Evolutionary conservation across 2,113 vertebrate genomes (phyloP), one percentile per base, ranked within the genome.

Genomic region (Scopus umbretta): DNA sequence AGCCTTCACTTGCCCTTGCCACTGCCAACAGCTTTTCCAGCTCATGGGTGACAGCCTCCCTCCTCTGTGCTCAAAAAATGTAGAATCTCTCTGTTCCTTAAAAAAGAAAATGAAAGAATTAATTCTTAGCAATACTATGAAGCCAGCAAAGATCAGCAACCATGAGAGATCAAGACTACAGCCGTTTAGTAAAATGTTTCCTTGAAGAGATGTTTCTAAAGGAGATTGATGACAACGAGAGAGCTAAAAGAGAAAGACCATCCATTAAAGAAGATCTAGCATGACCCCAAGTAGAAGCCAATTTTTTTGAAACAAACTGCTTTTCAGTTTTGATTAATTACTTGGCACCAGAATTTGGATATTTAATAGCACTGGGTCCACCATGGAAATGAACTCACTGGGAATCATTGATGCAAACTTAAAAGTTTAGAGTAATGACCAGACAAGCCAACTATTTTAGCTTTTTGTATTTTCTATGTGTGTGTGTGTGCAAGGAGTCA

Each of bases 281-380:
- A 86, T 1, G 6, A 88, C 30, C 92, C 26, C 42, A 95, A 86
- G 67, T 16, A 96, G 81, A 89, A 93, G 71, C 38, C 56, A 73
- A 15, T 22, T 91, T 91, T 94, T 94, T 55, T 74, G 5, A 14
- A 83, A 62, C 59, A 43, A 78, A 66, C 27, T 38, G 22, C 55
- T 65, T 79, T 84, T 83, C 66, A 62, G 50, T 70, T 95, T 95
- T 95, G 92, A 97, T 96, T 94, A 95, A 97, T 95, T 90, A 91
- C 93, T 95, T 95, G 71, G 63, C 80, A 92, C 56, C n/a, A 95
- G 89, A 92, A 93, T 56, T 34, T 68, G 42, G 66, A 92, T 63
- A 20, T 94, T 78, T 91, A 83, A 72, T 72, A 94, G 76, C n/a
- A 56, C 45, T 66, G 58, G 5, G 42, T 87, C 90, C 63, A 40